A percentile compares a stretch with the other conserved stretches of the same genome.
phyloP scores from a whole-genome alignment of 2,113 vertebrate genomes.

The Hyperopisus bebe region DNA sequence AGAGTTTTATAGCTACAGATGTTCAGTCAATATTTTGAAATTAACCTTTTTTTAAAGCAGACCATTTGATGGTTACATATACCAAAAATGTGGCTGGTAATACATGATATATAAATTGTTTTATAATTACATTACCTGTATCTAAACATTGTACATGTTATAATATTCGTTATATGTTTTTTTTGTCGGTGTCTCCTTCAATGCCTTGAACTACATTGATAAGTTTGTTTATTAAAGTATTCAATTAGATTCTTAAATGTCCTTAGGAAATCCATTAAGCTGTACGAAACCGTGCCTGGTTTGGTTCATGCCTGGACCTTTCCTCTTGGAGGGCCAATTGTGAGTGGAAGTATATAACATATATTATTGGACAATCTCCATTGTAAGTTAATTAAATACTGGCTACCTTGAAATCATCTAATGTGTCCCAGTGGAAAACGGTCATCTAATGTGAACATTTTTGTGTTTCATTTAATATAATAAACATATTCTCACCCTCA shows the following conservation, averaged over 20 bases:
- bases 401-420: slow-evolving; percentile 50
- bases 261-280: slow-evolving; percentile 4
- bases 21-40: slow-evolving; percentile 5
- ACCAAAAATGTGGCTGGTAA: background rate
- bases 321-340: background rate
- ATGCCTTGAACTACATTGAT: background rate
- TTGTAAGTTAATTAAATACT: slow-evolving; percentile 51
- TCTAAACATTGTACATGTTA: slow-evolving; percentile 20
- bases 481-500: slow-evolving; percentile 70
- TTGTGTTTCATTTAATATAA: slow-evolving; percentile 68
- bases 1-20: slow-evolving; percentile 7
- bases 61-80: background rate
- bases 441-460: slow-evolving; percentile 62
- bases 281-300: background rate
- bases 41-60: background rate
- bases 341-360: background rate
- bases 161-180: background rate
- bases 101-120: slow-evolving; percentile 11
- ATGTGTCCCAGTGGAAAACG: slow-evolving; percentile 57
- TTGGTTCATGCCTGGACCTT: background rate
- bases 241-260: slow-evolving; percentile 5
- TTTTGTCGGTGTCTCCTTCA: background rate
- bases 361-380: background rate
- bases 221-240: background rate
- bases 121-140: slow-evolving; percentile 1